phyloP scores from a whole-genome alignment of 2,113 vertebrate genomes.

The Elgaria multicarinata region DNA sequence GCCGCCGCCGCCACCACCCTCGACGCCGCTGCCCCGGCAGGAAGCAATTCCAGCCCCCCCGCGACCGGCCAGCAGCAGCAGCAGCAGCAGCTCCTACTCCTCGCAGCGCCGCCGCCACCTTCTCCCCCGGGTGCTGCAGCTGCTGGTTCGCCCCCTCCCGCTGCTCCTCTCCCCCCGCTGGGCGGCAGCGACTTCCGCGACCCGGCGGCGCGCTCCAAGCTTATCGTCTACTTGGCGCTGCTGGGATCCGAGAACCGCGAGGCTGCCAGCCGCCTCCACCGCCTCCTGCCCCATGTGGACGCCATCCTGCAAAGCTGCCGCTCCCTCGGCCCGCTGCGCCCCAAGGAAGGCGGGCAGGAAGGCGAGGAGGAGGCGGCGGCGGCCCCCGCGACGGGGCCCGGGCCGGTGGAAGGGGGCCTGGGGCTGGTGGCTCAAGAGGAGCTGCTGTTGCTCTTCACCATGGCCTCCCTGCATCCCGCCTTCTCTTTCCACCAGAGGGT shows the following conservation, averaged over 20 bases:
- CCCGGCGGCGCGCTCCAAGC: slow-evolving; percentile 88
- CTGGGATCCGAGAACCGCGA: slow-evolving; percentile 95
- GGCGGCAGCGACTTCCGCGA: slow-evolving; percentile 86
- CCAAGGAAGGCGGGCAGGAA: slow-evolving; percentile 56
- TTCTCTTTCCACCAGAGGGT: slow-evolving; percentile 97
- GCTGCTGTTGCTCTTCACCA: slow-evolving; percentile 92
- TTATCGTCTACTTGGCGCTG: slow-evolving; percentile 92
- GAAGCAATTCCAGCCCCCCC: not conserved
- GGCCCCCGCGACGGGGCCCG: slow-evolving; percentile 53
- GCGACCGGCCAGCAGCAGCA: not conserved
- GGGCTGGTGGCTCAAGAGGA: slow-evolving; percentile 84
- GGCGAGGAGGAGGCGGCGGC: slow-evolving; percentile 56
- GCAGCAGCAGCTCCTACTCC: not conserved
- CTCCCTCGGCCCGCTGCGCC: slow-evolving; percentile 55
- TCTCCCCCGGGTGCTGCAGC: not conserved
- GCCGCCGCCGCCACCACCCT: too few relatives aligned
- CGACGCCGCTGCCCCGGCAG: not conserved
- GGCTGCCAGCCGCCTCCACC: slow-evolving; percentile 89
- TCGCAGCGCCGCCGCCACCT: not conserved
- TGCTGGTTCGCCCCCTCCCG: not conserved
- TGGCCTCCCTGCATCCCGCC: slow-evolving; percentile 95
- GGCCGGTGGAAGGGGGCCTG: slow-evolving; percentile 66
- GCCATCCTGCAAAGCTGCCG: slow-evolving; percentile 75
- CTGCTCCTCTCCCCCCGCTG: slow-evolving; percentile 11
- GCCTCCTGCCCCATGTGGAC: slow-evolving; percentile 88